phyloP scores from a whole-genome alignment of 53 echinoderm and acorn worm species.

The Stichopus horrens region DNA sequence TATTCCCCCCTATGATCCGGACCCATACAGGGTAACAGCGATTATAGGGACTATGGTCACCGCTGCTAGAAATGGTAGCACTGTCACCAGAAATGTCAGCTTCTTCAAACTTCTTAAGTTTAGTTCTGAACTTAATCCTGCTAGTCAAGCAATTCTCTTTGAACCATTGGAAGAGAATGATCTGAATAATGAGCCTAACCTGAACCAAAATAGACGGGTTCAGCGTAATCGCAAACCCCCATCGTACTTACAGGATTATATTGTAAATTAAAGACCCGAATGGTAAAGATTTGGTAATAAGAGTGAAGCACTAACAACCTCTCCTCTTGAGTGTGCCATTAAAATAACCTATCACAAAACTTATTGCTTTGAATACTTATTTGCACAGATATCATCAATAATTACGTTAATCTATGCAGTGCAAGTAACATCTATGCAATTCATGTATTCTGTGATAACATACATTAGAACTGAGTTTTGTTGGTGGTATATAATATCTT shows the following conservation, averaged over 20 bases:
- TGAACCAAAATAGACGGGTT: no score
- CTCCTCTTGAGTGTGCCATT: neutral
- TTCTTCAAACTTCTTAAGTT: neutral
- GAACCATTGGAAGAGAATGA: constrained; percentile 5
- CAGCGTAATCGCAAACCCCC: constrained; percentile 9
- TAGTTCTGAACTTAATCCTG: no score
- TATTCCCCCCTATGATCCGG: constrained; percentile 54
- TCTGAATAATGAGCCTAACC: neutral
- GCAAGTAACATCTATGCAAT: no score
- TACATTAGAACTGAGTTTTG: no score
- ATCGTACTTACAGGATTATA: neutral
- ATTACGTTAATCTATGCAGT: no score
- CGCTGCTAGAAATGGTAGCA: constrained; percentile 26
- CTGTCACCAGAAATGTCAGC: neutral
- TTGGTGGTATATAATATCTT: no score
- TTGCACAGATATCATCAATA: no score
- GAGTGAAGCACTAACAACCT: constrained; percentile 21
- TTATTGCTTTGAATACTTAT: no score
- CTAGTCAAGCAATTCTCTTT: neutral
- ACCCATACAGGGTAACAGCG: constrained; percentile 51
- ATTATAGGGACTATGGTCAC: constrained; percentile 48
- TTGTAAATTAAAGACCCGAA: constrained; percentile 7
- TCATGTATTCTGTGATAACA: no score
- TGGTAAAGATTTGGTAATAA: constrained; percentile 6
- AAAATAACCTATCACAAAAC: no score